These are phyloP conservation scores for Camptogramma bilineatum DNA, from an alignment of 2,888 invertebrate species.

Conservation along the genomic window DNA sequence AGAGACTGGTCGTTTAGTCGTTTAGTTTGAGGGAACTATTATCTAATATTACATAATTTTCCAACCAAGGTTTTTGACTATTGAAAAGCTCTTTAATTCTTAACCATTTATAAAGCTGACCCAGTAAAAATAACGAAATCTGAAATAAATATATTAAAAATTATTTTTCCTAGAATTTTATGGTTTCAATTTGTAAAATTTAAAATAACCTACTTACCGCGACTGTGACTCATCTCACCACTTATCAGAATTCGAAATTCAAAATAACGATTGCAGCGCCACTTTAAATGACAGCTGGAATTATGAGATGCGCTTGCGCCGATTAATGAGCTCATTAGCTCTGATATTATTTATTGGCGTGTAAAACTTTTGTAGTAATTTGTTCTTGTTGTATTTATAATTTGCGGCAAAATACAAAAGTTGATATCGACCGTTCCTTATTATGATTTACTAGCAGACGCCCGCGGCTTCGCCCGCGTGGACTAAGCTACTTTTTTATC, in stretches of 20 bases:
- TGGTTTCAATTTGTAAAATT: not conserved
- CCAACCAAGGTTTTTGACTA: no score
- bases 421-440: not conserved
- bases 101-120: no score
- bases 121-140: no score
- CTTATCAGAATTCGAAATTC: slow-evolving; percentile 31
- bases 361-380: slow-evolving; percentile 46
- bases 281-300: slow-evolving; percentile 71
- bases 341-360: slow-evolving; percentile 74
- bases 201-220: slow-evolving; percentile 1
- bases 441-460: no score
- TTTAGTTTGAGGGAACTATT: no score
- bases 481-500: no score
- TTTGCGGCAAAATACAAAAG: not conserved
- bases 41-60: no score
- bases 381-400: slow-evolving; percentile 16
- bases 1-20: no score
- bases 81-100: no score
- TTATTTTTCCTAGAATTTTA: not conserved
- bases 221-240: slow-evolving; percentile 18
- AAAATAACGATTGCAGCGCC: slow-evolving; percentile 47
- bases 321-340: slow-evolving; percentile 80
- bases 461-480: no score
- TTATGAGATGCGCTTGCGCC: slow-evolving; percentile 66
- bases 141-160: no score